These are phyloP conservation scores for Stichopus horrens DNA, from an alignment of 53 echinoderm and acorn worm genomes.

Conservation along the genomic window DNA sequence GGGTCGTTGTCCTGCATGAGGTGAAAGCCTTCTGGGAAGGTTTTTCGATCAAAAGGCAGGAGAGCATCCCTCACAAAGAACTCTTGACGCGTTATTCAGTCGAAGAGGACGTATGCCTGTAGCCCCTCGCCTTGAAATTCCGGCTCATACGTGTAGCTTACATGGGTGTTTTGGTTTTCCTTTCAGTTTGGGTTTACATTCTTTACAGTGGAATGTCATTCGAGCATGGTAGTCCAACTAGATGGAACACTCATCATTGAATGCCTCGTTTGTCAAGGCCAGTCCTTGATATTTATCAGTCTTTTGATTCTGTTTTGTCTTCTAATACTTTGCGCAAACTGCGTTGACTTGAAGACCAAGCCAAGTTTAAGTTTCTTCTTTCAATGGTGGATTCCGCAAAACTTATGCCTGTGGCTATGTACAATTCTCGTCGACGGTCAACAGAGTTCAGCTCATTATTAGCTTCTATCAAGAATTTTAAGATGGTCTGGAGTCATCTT, in stretches of 20 bases:
- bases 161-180: conserved; percentile 40
- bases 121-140: conserved; percentile 52
- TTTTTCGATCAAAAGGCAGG: conserved; percentile 43
- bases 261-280: neutral
- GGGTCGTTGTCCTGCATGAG: conserved; percentile 65
- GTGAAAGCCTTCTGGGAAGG: conserved; percentile 35
- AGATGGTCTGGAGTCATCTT: neutral
- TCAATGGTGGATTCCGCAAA: neutral
- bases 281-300: neutral
- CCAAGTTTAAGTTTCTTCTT: neutral
- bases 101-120: conserved; percentile 55
- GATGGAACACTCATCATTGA: conserved; percentile 13
- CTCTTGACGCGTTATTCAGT: conserved; percentile 60
- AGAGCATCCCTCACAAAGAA: conserved; percentile 50
- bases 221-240: conserved; percentile 20
- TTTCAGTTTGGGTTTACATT: neutral
- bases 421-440: neutral
- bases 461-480: neutral
- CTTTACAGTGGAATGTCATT: conserved; percentile 8
- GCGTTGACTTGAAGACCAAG: neutral
- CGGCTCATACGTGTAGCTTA: conserved; percentile 65
- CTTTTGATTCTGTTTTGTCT: neutral
- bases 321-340: neutral
- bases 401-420: neutral
- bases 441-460: neutral